Percentiles rank a stretch among this genome's conserved stretches.
Evolutionary conservation across 2,888 invertebrate genomes (phyloP).

Genomic region (Melolontha melolontha): DNA sequence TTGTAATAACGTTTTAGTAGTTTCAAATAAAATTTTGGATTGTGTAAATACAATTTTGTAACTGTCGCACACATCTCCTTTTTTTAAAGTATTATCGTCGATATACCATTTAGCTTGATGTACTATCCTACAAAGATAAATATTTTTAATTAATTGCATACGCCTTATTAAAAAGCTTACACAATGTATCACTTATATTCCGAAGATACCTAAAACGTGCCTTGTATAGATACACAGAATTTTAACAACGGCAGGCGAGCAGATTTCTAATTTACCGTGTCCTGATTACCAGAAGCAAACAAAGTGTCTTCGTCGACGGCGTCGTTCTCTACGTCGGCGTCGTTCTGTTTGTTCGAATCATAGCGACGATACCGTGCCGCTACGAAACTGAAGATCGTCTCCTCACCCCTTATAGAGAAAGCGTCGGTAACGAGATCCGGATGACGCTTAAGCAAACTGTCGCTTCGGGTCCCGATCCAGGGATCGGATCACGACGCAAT

Average conservation of each 20-base stretch:
- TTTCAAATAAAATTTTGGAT: too few relatives aligned
- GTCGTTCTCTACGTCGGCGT: constrained; percentile 4
- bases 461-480: background rate
- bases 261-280: constrained; percentile 23
- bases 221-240: too few relatives aligned
- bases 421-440: constrained; percentile 34
- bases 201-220: too few relatives aligned
- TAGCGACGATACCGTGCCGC: background rate
- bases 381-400: background rate
- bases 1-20: too few relatives aligned
- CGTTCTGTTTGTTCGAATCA: constrained; percentile 14
- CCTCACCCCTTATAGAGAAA: background rate
- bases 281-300: constrained; percentile 27
- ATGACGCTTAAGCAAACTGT: constrained; percentile 34
- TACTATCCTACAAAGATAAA: too few relatives aligned
- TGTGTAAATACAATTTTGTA: too few relatives aligned
- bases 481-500: constrained; percentile 6
- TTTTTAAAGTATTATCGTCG: too few relatives aligned
- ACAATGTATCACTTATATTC: too few relatives aligned
- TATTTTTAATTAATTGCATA: too few relatives aligned
- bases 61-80: too few relatives aligned
- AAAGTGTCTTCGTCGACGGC: constrained; percentile 1
- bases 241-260: constrained; percentile 1
- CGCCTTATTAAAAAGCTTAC: too few relatives aligned
- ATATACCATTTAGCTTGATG: too few relatives aligned